phyloP scores from a whole-genome alignment of 2,113 vertebrate species.

The Pachyramphus minor region DNA sequence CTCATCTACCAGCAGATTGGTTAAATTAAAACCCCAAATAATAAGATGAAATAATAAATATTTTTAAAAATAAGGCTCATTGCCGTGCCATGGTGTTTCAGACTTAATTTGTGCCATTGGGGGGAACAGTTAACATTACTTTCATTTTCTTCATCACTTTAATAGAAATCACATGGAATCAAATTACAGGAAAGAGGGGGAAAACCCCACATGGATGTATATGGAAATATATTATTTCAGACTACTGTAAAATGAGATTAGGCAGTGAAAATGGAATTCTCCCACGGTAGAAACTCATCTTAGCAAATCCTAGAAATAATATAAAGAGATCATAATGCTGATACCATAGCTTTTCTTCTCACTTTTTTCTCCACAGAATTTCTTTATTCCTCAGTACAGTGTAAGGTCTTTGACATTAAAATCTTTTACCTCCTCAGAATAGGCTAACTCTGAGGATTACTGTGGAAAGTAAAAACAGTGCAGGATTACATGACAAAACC shows the following conservation, averaged over 20 bases:
- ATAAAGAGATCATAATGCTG: not conserved
- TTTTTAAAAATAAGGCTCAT: not conserved
- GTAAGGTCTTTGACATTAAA: not conserved
- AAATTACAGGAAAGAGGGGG: not conserved
- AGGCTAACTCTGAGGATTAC: not conserved
- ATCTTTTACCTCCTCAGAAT: not conserved
- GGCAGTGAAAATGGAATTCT: not conserved
- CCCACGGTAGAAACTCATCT: not conserved
- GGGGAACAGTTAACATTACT: not conserved
- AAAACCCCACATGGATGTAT: not conserved
- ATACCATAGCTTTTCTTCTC: not conserved
- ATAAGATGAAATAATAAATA: not conserved
- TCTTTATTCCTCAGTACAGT: not conserved
- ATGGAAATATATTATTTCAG: not conserved
- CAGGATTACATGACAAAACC: not conserved
- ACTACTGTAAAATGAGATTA: not conserved
- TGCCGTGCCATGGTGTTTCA: not conserved
- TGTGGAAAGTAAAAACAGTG: not conserved
- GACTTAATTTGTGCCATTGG: not conserved
- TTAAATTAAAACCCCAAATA: not conserved
- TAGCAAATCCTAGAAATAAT: not conserved
- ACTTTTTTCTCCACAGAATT: not conserved
- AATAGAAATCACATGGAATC: not conserved
- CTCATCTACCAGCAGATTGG: not conserved
- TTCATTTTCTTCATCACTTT: not conserved